Percentiles rank a stretch among this genome's conserved stretches.
Conservation (phyloP, 1,140 invertebrate species). For the Oscheius sp. region DNA sequence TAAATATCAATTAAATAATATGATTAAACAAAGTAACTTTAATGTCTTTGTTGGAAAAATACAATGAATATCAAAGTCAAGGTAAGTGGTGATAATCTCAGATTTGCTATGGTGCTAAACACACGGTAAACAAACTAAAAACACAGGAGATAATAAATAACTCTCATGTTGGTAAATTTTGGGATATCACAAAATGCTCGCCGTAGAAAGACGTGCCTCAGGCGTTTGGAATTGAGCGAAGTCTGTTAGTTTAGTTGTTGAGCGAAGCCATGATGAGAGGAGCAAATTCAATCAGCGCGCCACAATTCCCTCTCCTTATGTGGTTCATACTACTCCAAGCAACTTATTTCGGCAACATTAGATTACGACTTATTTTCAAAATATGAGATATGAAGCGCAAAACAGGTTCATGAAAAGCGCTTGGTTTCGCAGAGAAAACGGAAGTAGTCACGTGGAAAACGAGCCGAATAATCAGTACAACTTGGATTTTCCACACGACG, state of each 20-base stretch:
- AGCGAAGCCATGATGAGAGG: slow-evolving; percentile 12
- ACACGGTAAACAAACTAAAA: neutral
- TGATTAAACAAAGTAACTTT: slow-evolving; percentile 1
- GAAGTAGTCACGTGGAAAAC: neutral
- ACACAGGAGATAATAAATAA: too few relatives aligned
- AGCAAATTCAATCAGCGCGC: slow-evolving; percentile 13
- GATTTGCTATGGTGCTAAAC: neutral
- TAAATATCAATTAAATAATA: slow-evolving; percentile 44
- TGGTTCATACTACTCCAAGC: neutral
- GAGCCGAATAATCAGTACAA: too few relatives aligned
- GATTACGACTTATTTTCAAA: too few relatives aligned
- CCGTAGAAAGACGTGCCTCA: neutral
- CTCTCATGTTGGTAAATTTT: too few relatives aligned
- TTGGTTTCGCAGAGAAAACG: neutral
- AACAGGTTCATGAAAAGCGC: too few relatives aligned
- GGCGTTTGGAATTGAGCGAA: slow-evolving; percentile 6
- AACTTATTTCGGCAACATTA: too few relatives aligned
- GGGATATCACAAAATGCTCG: neutral
- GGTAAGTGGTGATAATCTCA: neutral
- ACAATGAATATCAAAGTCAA: neutral
- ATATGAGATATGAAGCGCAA: too few relatives aligned
- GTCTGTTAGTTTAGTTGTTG: slow-evolving; percentile 14
- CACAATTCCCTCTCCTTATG: slow-evolving; percentile 10
- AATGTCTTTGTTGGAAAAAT: neutral
- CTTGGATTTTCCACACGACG: too few relatives aligned